phyloP scores from a whole-genome alignment of 1,140 invertebrate species.

The Babylonia areolata region DNA sequence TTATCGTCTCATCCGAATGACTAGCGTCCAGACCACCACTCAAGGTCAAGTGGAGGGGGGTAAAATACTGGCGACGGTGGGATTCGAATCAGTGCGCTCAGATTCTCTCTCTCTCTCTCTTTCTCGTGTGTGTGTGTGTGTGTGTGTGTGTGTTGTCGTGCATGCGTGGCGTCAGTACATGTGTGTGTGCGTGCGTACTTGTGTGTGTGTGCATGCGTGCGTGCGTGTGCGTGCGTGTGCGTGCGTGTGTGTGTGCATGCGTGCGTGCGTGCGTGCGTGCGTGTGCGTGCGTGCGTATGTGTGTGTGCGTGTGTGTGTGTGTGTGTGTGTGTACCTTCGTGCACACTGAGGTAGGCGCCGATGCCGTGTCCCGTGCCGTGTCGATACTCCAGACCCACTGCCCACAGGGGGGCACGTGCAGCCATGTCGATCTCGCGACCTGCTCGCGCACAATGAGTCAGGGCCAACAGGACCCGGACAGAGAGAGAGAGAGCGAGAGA shows the following conservation, averaged over 20 bases:
- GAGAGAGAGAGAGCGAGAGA: too few species aligned
- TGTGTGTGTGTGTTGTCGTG: too few species aligned
- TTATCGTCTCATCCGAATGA: too few species aligned
- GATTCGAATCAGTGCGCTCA: too few species aligned
- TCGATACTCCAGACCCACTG: slow-evolving; percentile 92
- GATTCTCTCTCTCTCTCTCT: too few species aligned
- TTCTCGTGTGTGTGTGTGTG: too few species aligned
- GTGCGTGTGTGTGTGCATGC: slow-evolving; percentile 1
- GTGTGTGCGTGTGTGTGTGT: neutral
- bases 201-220: neutral
- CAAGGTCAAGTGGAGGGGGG: too few species aligned
- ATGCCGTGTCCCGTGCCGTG: slow-evolving; percentile 99
- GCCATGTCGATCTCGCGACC: slow-evolving; percentile 84
- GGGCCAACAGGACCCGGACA: too few species aligned
- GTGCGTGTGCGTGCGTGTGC: slow-evolving; percentile 1
- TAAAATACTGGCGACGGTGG: too few species aligned
- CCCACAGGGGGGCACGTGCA: slow-evolving; percentile 91
- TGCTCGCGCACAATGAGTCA: slow-evolving; percentile 27
- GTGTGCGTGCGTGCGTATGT: slow-evolving; percentile 19
- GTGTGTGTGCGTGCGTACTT: neutral
- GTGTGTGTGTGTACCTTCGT: slow-evolving; percentile 80
- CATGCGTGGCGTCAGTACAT: neutral
- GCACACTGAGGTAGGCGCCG: slow-evolving; percentile 95
- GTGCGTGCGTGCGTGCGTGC: neutral
- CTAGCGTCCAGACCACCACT: too few species aligned